Base-by-base conservation (phyloP, 92 coral and sea anemone genomes). In the Paramuricea clavata region DNA sequence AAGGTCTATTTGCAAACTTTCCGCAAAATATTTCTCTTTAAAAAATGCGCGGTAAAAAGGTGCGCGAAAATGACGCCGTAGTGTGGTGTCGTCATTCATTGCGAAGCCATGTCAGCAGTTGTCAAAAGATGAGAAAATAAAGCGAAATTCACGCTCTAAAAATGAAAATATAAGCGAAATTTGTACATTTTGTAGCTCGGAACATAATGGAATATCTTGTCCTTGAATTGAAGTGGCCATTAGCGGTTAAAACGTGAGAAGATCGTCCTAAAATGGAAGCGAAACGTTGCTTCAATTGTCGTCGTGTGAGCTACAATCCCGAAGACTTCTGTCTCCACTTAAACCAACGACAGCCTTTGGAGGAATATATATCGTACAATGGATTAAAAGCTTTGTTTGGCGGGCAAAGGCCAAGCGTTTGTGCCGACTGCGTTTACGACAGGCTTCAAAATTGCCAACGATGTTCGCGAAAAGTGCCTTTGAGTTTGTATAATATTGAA, bases 391-490 rank as follows among this genome's bases (percentile, higher is more conserved):
- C 84, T 22, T 79, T 79, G 56, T 79, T 79, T 61, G 84, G 84
- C 27, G 84, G 84, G 36, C 84, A 79, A 60, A 34, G 84, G 60
- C 84, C 84, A 11, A 34, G 71, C 64, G 94, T 96, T 56, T 96
- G 99, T 77, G 93, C 95, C 13, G 98, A 94, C 83, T 96, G 99
- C 54, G 94, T 96, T 28, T 96, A 96, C 72, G 99, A 96, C 81
- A 87, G 99, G 56, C 94, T 94, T 42, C 99, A 96, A 65, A 89
- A 87, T 49, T 96, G 99, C 69, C 89, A 88, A 43, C 81, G 84
- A 21, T 96, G 99, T 64, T 91, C 83, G 17, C 82, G 85, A 64
- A 93, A 93, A 67, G 94, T 93, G 35, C 99, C 98, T 27, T 82
- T 96, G 84, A 93, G 99, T 65, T 93, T 96, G 94, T 96, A 93